A percentile compares a stretch with the other conserved stretches of the same genome.
Conservation (phyloP, 2,888 invertebrate species). For the Lathronympha strigana region DNA sequence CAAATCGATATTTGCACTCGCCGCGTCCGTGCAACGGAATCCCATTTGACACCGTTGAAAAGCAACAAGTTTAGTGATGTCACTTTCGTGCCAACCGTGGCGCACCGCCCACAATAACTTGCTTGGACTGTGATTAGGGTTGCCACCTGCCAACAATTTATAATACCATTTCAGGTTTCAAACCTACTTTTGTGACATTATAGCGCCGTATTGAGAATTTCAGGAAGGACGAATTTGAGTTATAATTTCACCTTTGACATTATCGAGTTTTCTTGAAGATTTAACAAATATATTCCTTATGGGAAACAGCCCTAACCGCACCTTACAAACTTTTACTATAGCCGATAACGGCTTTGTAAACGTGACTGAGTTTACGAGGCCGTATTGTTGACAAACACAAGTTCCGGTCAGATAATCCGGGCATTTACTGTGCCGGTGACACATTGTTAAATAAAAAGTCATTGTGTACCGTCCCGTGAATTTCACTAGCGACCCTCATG, state of each 20-base stretch:
- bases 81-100: constrained; percentile 52
- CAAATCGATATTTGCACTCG: constrained; percentile 29
- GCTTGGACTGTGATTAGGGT: constrained; percentile 33
- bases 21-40: constrained; percentile 35
- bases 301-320: constrained; percentile 31
- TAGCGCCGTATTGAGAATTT: background rate
- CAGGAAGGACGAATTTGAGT: background rate
- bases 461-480: constrained; percentile 18
- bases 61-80: constrained; percentile 60
- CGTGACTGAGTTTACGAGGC: constrained; percentile 60
- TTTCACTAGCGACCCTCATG: background rate
- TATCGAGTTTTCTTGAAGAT: background rate
- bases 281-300: background rate
- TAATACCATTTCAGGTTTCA: background rate
- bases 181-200: background rate
- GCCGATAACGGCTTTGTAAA: constrained; percentile 65
- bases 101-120: constrained; percentile 46
- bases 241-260: background rate
- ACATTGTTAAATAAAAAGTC: constrained; percentile 36
- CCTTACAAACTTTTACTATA: constrained; percentile 58
- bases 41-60: constrained; percentile 52
- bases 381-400: constrained; percentile 60
- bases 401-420: constrained; percentile 58
- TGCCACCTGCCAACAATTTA: constrained; percentile 1
- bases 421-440: constrained; percentile 44